A percentile compares a stretch with the other conserved stretches of the same genome.
Conservation (phyloP, 2,113 vertebrate genomes). For the Leiothrix lutea region DNA sequence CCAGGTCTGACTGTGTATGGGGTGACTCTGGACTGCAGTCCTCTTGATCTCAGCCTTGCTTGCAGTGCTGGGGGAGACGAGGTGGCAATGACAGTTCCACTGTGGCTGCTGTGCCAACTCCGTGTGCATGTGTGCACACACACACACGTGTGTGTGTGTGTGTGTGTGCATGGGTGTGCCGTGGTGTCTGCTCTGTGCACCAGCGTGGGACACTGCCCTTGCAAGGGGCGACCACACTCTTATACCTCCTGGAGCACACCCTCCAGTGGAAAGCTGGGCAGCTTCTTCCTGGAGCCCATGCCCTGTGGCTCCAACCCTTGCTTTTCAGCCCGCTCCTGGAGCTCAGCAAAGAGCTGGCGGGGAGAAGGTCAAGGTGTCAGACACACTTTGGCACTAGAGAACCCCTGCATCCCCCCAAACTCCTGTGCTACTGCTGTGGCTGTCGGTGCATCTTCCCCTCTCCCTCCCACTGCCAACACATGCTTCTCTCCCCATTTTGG, state of each 20-base stretch:
- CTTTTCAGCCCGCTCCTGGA: neutral
- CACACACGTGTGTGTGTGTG: neutral
- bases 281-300: rapidly evolving
- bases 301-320: neutral
- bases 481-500: neutral
- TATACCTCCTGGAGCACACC: neutral
- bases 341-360: rapidly evolving
- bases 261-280: neutral
- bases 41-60: neutral
- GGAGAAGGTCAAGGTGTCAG: neutral
- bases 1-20: rapidly evolving
- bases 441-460: rapidly evolving
- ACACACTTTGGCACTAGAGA: neutral
- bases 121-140: rapidly evolving
- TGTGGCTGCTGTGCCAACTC: neutral
- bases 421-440: neutral
- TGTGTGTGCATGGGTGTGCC: neutral
- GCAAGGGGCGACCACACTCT: rapidly evolving
- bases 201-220: rapidly evolving
- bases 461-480: neutral
- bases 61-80: neutral
- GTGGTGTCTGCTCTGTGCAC: neutral
- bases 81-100: neutral
- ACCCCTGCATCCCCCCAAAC: rapidly evolving
- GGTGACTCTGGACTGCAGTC: neutral